Evolutionary conservation across 92 coral and sea anemone genomes (phyloP).

Genomic region (Paramuricea clavata): DNA sequence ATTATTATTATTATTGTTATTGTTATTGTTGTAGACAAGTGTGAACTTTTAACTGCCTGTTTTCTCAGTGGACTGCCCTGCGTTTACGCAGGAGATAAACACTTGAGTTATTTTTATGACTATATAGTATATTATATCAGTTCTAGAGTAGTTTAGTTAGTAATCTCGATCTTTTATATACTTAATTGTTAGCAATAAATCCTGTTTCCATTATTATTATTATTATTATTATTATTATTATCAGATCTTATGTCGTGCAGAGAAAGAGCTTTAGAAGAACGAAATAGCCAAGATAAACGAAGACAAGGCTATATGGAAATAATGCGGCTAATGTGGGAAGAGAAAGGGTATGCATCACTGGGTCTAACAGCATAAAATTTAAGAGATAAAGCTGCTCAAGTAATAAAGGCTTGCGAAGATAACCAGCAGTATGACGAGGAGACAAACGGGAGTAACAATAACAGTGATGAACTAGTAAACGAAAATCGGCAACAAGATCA

Average conservation of each 20-base stretch:
- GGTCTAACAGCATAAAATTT: constrained; percentile 2
- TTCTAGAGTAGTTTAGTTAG: no score
- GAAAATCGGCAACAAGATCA: background rate
- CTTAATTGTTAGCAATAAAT: no score
- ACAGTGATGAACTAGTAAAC: background rate
- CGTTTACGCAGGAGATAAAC: no score
- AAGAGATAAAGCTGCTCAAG: constrained; percentile 6
- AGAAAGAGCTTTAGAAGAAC: constrained; percentile 9
- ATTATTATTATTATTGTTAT: no score
- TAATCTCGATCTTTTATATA: no score
- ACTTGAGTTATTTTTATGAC: no score
- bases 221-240: background rate
- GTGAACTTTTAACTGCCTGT: no score
- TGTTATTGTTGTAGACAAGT: no score
- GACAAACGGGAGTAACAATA: no score
- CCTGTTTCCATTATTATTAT: background rate
- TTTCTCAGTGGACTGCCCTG: no score
- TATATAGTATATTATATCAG: no score
- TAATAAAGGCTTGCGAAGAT: background rate
- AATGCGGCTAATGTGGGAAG: constrained; percentile 16
- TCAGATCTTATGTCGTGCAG: background rate
- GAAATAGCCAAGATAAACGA: background rate
- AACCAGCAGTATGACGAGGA: background rate
- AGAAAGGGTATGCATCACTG: constrained; percentile 26
- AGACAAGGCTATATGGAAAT: constrained; percentile 18